Evolutionary conservation across 2,113 vertebrate species (phyloP), one percentile per base, ranked within the genome.

Genomic region (Anthoscopus minutus): DNA sequence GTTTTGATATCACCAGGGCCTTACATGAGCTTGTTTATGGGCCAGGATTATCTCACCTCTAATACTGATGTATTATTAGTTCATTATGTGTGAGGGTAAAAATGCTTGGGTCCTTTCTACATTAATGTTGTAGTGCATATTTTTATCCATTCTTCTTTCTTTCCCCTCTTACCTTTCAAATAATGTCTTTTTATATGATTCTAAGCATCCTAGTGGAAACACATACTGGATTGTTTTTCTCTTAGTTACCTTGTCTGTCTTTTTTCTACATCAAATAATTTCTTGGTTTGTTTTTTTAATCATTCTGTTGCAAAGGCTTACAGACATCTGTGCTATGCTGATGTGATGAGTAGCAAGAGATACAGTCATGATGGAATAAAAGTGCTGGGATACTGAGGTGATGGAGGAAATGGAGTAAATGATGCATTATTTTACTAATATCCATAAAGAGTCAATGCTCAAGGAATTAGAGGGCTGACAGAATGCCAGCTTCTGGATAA

Each of bases 401-500:
- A 47, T 53, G 71, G 62, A 88, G 31, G 56, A 92, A 88, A 88
- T 24, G 38, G 11, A 37, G 54, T 58, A 54, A 60, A 61, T 12
- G n/a, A 58, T 66, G 44, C 24, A 37, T 58, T 92, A n/a, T 77
- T 92, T 94, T 23, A 40, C 28, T 48, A 19, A 56, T 88, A 47
- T 83, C 82, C 89, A 45, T 83, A 93, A 94, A 88, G 76, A 51
- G 88, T 91, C 89, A 94, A 60, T 58, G 44, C 40, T 92, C 40
- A 78, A 92, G 82, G 76, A 95, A 81, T 83, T 81, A 86, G 42
- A 92, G 25, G 44, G 64, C 60, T 93, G 88, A 89, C 17, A 60
- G 66, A 62, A 66, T 95, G 96, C 94, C 93, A 94, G 1, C 66
- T 89, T 91, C 73, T 81, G 89, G 62, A 80, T 79, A 72, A 91